Percentiles rank a stretch among this genome's conserved stretches.
These are phyloP conservation scores for Rhodinocichla rosea DNA, from an alignment of 2,113 vertebrate species.

Conservation along the genomic window DNA sequence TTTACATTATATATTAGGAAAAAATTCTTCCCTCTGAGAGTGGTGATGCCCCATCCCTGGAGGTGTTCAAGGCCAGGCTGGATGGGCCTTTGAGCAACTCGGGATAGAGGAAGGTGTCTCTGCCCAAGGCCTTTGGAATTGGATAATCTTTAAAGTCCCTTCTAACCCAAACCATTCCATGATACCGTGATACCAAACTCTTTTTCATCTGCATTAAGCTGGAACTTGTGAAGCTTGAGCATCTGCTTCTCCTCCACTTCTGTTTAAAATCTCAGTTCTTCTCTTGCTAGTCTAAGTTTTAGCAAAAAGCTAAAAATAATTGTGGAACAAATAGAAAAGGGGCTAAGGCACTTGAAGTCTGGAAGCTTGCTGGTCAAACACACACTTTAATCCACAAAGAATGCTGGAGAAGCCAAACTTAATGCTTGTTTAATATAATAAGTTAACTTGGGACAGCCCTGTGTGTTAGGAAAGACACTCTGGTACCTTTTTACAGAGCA, in stretches of 20 bases:
- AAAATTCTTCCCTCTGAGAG: neutral
- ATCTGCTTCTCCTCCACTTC: neutral
- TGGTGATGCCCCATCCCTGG: neutral
- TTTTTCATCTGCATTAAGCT: neutral
- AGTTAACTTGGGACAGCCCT: neutral
- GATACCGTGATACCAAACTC: neutral
- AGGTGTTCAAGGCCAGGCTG: neutral
- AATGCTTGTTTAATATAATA: neutral
- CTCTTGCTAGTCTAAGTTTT: slow-evolving; percentile 33
- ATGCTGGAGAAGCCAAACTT: neutral
- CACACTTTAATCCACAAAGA: neutral
- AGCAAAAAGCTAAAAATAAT: slow-evolving; percentile 10
- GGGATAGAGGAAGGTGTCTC: neutral
- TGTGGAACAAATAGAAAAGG: neutral
- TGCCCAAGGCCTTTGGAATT: fast-evolving
- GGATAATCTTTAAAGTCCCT: neutral
- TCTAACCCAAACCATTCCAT: neutral
- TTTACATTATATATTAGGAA: neutral
- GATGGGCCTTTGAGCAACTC: neutral
- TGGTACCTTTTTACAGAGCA: neutral
- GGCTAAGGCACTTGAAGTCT: neutral
- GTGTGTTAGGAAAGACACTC: neutral
- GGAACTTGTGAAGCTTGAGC: neutral
- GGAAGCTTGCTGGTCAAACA: neutral
- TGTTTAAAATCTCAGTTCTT: neutral